Base-by-base conservation (phyloP, 2,797 vertebrate genomes). In the Helarctos malayanus region DNA sequence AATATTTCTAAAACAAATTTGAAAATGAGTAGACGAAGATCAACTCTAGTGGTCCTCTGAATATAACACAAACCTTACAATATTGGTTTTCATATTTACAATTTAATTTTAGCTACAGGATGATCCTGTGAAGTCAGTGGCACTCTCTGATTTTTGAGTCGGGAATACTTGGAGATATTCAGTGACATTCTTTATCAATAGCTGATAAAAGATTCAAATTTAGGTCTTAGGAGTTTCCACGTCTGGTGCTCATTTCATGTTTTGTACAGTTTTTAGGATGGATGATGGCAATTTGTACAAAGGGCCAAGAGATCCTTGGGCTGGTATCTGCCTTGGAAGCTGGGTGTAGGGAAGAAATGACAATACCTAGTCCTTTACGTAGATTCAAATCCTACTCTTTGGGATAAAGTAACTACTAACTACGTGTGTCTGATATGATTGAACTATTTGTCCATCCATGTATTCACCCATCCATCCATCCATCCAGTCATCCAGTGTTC, bases 161-260 rank as follows among this genome's bases (percentile, higher is more conserved):
- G 47, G 63, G 16, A 59, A 47, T 32, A 47, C 21, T 35, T 91
- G 59, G 29, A 89, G 88, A 47, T 88, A 63, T 21, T 86, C n/a
- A 57, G 18, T 84, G 35, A 52, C 16, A 1, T 94, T 93, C 89
- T 63, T 68, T 27, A 45, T 87, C 82, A 90, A 47, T 38, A 89
- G 32, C 83, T 91, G 47, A 92, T 13, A 59, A 93, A 93, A 61
- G 38, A 93, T 78, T 91, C 65, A 89, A 63, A 54, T 87, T 52
- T 52, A 89, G 2, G 45, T 80, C 69, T 68, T 47, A 2, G 38
- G 29, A 18, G 3, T 82, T 65, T 57, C 23, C 45, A 61, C 25
- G 29, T 52, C 41, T 86, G 32, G 59, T 59, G 38, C 16, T 71
- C 25, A 63, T 88, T 25, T 27, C 10, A 7, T 15, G 19, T 49